These are phyloP conservation scores for Dermatemys mawii DNA, from an alignment of 2,113 vertebrate species.

Conservation along the genomic window DNA sequence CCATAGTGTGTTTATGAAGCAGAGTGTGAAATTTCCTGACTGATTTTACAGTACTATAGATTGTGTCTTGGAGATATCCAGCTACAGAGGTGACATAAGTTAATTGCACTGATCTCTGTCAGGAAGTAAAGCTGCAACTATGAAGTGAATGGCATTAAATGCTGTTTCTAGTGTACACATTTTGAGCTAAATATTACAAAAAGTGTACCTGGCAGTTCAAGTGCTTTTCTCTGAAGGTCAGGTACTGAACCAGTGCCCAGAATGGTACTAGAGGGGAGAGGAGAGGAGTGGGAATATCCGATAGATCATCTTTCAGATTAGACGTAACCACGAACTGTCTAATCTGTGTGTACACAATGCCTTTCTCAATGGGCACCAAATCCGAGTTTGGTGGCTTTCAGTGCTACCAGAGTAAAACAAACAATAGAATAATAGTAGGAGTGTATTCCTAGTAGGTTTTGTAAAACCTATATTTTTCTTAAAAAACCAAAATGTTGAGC, in stretches of 20 bases:
- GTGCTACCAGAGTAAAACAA: not conserved
- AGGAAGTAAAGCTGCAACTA: not conserved
- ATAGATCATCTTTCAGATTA: not conserved
- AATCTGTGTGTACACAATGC: not conserved
- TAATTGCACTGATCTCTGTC: not conserved
- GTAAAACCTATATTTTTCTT: not conserved
- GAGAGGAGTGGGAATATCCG: not conserved
- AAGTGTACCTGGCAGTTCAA: not conserved
- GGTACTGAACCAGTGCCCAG: not conserved
- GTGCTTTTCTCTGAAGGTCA: not conserved
- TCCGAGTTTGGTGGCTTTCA: not conserved
- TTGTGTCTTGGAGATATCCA: not conserved
- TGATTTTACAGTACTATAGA: not conserved
- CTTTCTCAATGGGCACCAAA: not conserved
- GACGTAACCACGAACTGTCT: not conserved
- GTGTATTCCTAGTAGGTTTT: not conserved
- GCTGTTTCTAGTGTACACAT: not conserved
- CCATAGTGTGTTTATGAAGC: not conserved
- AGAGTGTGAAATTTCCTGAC: not conserved
- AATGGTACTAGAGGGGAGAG: not conserved
- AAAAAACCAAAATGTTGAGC: not conserved
- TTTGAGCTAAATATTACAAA: not conserved
- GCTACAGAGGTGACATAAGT: fast-evolving
- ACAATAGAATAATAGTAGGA: not conserved
- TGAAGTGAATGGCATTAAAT: not conserved